phyloP scores from a whole-genome alignment of 2,888 invertebrate genomes.

The Gisinianus flammeolus region DNA sequence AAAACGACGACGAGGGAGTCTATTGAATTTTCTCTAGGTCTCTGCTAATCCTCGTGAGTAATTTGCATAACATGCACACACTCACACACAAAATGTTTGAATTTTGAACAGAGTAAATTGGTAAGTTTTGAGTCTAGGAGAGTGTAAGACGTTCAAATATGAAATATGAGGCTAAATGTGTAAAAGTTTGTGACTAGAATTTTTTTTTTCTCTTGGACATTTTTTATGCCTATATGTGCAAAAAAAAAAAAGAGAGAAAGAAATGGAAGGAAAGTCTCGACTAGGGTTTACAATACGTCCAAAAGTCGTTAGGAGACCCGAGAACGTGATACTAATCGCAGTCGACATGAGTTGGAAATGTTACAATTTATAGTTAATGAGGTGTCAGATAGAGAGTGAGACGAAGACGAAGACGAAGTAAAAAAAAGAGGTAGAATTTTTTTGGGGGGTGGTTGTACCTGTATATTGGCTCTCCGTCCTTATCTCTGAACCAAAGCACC shows the following conservation, averaged over 20 bases:
- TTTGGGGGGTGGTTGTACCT: slow-evolving; percentile 16
- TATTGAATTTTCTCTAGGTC: too few relatives aligned
- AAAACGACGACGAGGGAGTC: too few relatives aligned
- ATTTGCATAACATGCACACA: neutral
- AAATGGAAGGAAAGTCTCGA: neutral
- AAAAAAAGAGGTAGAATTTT: neutral
- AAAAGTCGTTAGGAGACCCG: neutral
- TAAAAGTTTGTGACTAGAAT: too few relatives aligned
- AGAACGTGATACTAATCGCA: slow-evolving; percentile 13
- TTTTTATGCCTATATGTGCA: neutral
- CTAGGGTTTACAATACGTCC: neutral
- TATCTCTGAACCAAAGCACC: slow-evolving; percentile 89
- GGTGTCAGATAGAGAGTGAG: slow-evolving; percentile 1
- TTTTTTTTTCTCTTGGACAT: neutral
- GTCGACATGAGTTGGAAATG: slow-evolving; percentile 12
- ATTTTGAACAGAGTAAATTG: too few relatives aligned
- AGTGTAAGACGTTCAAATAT: neutral
- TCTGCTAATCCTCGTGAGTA: too few relatives aligned
- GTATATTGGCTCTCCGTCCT: slow-evolving; percentile 76
- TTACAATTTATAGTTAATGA: slow-evolving; percentile 21
- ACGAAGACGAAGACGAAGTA: too few relatives aligned
- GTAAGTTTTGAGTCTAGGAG: neutral
- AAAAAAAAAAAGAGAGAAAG: neutral
- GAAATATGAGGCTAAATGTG: neutral
- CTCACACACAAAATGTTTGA: too few relatives aligned